Conservation (phyloP, 2,888 invertebrate genomes). For the Sesamia inferens region DNA sequence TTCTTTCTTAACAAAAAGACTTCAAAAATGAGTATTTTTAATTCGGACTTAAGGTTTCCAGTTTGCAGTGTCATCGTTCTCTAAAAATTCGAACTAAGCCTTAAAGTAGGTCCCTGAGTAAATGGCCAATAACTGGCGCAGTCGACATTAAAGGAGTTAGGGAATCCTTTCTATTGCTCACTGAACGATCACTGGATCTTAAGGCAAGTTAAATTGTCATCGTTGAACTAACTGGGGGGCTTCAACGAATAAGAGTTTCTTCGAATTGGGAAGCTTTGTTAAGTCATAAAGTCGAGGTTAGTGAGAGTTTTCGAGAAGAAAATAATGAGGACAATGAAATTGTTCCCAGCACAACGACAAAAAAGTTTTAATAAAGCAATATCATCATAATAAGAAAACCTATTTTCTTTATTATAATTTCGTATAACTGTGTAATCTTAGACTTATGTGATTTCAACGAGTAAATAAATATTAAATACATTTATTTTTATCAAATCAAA, state of each 20-base stretch:
- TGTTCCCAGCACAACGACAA: too few species aligned
- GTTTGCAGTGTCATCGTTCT: slow-evolving; percentile 25
- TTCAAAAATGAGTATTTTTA: slow-evolving; percentile 8
- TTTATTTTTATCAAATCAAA: too few species aligned
- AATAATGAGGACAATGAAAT: background rate
- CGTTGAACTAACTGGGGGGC: slow-evolving; percentile 35
- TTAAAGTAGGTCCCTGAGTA: slow-evolving; percentile 10
- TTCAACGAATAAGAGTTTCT: slow-evolving; percentile 22
- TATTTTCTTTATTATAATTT: background rate
- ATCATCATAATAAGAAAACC: too few species aligned
- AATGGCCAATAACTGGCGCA: slow-evolving; percentile 16
- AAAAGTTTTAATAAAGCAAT: background rate
- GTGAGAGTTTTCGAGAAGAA: background rate
- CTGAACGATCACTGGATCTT: slow-evolving; percentile 45
- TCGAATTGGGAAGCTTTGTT: slow-evolving; percentile 14
- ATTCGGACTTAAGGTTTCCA: slow-evolving; percentile 22
- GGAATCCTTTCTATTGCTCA: slow-evolving; percentile 54
- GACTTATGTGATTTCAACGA: background rate
- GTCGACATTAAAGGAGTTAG: slow-evolving; percentile 40
- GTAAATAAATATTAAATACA: too few species aligned
- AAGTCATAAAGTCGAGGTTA: slow-evolving; percentile 4
- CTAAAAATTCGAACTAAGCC: slow-evolving; percentile 26
- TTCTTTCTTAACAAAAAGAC: too few species aligned
- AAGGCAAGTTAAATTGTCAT: slow-evolving; percentile 59
- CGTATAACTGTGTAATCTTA: background rate